These are phyloP conservation scores for Drosophila mojavensis DNA, from an alignment of 1,140 invertebrate genomes.

Conservation along the genomic window DNA sequence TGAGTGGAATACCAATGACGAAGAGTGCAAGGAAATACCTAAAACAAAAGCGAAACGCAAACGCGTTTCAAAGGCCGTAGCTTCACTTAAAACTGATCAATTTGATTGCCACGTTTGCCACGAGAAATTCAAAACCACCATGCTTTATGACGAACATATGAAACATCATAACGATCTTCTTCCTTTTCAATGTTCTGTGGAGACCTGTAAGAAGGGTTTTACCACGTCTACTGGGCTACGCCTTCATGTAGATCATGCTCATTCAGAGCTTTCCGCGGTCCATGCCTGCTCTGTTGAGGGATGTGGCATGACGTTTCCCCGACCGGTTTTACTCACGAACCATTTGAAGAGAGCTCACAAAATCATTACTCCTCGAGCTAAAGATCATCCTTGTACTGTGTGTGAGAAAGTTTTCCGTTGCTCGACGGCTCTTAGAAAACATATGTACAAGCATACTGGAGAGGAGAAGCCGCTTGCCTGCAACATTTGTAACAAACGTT, in stretches of 20 bases:
- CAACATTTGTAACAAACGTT: conserved; percentile 85
- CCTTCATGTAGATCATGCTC: conserved; percentile 73
- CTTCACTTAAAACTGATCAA: conserved; percentile 18
- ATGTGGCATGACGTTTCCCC: conserved; percentile 69
- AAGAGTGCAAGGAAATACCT: not conserved
- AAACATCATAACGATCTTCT: conserved; percentile 75
- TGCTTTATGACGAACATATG: conserved; percentile 77
- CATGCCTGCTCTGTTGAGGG: conserved; percentile 70
- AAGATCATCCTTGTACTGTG: conserved; percentile 61
- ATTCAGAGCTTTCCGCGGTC: conserved; percentile 64
- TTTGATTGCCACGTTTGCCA: conserved; percentile 81
- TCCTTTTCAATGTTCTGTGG: conserved; percentile 75
- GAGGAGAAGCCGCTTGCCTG: conserved; percentile 86
- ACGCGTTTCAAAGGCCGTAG: conserved; percentile 45
- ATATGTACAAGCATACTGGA: conserved; percentile 86
- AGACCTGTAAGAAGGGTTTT: conserved; percentile 72
- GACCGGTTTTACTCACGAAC: conserved; percentile 62
- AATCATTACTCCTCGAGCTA: conserved; percentile 57
- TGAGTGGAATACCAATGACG: conserved; percentile 37
- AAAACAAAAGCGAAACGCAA: conserved; percentile 59
- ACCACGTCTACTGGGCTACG: conserved; percentile 72
- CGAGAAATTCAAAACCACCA: conserved; percentile 73
- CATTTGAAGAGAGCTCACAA: conserved; percentile 77
- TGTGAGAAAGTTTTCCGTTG: conserved; percentile 81
- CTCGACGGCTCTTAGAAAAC: conserved; percentile 82